Conservation (phyloP, 2,797 vertebrate species). For the Urocyon cinereoargenteus region DNA sequence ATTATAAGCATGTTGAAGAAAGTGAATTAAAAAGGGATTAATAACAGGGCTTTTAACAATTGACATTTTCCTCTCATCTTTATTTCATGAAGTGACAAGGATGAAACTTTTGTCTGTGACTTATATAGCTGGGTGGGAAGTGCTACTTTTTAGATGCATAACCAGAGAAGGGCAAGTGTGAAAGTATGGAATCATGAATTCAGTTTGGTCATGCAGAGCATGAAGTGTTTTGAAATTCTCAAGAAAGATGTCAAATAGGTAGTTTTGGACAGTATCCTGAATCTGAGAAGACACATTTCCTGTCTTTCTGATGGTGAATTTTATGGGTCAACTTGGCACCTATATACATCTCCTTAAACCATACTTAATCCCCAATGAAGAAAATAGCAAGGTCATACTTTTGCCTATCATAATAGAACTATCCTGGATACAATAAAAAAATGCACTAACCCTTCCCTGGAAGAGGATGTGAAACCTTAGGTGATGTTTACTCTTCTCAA, state of each 20-base stretch:
- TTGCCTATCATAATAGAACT: background rate
- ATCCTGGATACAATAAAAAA: background rate
- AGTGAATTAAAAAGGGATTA: constrained; percentile 27
- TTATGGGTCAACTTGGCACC: background rate
- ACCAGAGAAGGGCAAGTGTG: background rate
- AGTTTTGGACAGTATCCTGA: background rate
- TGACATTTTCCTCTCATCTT: background rate
- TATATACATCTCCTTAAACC: background rate
- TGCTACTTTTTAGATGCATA: background rate
- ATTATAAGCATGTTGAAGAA: constrained; percentile 13
- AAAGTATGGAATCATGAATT: background rate
- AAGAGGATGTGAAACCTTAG: background rate
- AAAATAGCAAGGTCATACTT: background rate
- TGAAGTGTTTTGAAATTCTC: background rate
- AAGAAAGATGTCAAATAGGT: background rate
- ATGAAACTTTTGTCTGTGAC: background rate
- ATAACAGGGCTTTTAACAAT: background rate
- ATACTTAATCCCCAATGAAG: background rate
- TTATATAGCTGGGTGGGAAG: background rate
- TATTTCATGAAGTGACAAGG: background rate
- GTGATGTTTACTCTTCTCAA: background rate
- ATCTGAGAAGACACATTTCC: background rate
- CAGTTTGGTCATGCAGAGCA: rapidly evolving
- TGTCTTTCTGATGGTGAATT: background rate
- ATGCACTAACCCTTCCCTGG: no score